Base-by-base conservation (phyloP, 2,797 vertebrate genomes). In the Acropternis orthonyx region DNA sequence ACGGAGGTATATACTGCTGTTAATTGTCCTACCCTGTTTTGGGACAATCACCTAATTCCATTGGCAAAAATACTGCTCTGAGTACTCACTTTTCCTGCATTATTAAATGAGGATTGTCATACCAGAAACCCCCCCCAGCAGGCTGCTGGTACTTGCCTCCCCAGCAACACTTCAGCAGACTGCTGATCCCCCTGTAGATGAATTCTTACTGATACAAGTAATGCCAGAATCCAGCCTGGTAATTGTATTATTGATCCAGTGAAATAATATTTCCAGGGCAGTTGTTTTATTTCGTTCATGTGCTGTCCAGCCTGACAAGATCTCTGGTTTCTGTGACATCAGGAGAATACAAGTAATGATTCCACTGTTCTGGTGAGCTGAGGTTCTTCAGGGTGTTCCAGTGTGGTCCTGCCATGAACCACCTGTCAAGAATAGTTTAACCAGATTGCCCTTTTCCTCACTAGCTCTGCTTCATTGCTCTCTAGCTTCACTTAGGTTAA, bases 121-220 rank as follows among this genome's bases (percentile, higher is more conserved):
- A 12, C 3, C 56, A 59, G 32, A 9, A 30, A n/a, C 55, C 51
- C 12, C 12, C 7, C 2, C 6, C 28, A 61, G 21, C n/a, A 52
- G 30, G 16, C 26, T 80, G 11, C 24, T 52, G n/a, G 7, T 41
- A 10, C 32, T 62, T 61, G 26, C 39, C 30, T 63, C 59, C 7
- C 10, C 2, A 7, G 27, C 34, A 76, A 43, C 10, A 1, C 48
- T 72, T 43, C 34, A 78, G 58, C 69, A 65, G 24, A 28, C 11
- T 59, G 18, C 34, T 49, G 22, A 14, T 36, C 11, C 4, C 0
- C 0, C 0, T 8, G 7, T 3, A 28, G 59, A 5, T 63, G 7
- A 7, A 13, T n/a, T 55, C n/a, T 36, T 51, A 39, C 10, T 41
- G 39, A 23, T 27, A 21, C 5, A 46, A 32, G 14, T 41, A 77